Percentiles rank a stretch among this genome's conserved stretches.
Evolutionary conservation across 2,888 invertebrate genomes (phyloP).

Genomic region (Synanthedon formicaeformis): DNA sequence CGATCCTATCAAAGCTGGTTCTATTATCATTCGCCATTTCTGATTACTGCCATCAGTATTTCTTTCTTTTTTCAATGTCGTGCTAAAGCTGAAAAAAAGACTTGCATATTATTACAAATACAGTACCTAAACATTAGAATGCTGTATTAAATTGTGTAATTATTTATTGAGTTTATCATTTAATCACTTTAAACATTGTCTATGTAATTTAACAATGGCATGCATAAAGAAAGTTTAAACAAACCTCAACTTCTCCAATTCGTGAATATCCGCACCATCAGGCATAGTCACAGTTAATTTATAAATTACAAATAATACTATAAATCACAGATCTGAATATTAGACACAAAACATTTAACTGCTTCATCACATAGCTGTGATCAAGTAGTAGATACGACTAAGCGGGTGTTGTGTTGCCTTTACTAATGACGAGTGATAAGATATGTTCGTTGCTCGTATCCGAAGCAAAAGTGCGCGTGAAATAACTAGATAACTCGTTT

Average conservation of each 20-base stretch:
- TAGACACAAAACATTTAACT: conserved; percentile 1
- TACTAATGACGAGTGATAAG: conserved; percentile 53
- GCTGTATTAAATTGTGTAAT: background rate
- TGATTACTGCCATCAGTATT: conserved; percentile 9
- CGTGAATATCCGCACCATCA: conserved; percentile 44
- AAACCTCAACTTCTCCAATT: conserved; percentile 53
- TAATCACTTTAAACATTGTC: too few relatives aligned
- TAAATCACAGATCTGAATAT: conserved; percentile 7
- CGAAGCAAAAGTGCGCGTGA: conserved; percentile 39
- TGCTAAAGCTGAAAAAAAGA: conserved; percentile 13
- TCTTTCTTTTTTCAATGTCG: conserved; percentile 4
- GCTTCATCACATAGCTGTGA: conserved; percentile 30
- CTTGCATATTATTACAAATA: conserved; percentile 6
- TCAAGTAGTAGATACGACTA: conserved; percentile 11
- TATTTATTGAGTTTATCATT: too few relatives aligned
- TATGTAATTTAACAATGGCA: background rate
- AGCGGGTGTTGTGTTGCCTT: conserved; percentile 35
- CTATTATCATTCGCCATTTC: conserved; percentile 70
- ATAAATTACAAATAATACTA: conserved; percentile 4
- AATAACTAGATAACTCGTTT: conserved; percentile 26
- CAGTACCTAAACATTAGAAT: background rate
- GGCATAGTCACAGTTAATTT: background rate
- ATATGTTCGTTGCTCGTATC: conserved; percentile 42
- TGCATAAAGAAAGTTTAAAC: conserved; percentile 5
- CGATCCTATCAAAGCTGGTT: conserved; percentile 78